Conservation (phyloP, 2,113 vertebrate species). For the Synodontis membranacea region DNA sequence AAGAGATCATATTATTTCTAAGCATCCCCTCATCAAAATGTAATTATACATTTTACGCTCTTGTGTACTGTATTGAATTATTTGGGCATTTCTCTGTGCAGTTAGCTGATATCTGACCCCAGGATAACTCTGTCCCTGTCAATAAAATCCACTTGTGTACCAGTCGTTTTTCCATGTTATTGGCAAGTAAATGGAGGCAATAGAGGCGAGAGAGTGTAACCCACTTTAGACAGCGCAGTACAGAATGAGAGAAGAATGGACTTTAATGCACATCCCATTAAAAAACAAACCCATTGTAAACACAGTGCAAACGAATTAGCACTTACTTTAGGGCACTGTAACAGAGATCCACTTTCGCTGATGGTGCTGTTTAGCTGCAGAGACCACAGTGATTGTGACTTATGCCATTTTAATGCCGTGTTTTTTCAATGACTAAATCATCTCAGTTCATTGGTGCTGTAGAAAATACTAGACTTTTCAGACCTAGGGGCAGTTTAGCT, state of each 20-base stretch:
- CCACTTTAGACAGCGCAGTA: constrained; percentile 9
- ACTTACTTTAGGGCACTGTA: not conserved
- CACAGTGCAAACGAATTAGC: not conserved
- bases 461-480: not conserved
- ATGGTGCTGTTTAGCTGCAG: not conserved
- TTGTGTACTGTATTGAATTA: constrained; percentile 11
- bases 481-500: not conserved
- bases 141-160: not conserved
- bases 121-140: not conserved
- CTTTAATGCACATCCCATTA: constrained; percentile 28
- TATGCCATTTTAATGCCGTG: not conserved
- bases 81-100: not conserved
- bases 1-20: not conserved
- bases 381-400: not conserved
- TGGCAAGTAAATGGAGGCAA: not conserved
- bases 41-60: not conserved
- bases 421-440: constrained; percentile 6
- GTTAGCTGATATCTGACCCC: constrained; percentile 6
- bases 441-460: not conserved
- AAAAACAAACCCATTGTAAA: constrained; percentile 12
- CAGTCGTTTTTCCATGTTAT: not conserved
- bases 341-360: not conserved
- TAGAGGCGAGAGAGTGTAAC: not conserved
- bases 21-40: not conserved
- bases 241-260: constrained; percentile 6